Conservation (phyloP, 2,888 invertebrate species). For the Drosophila diplacantha region DNA sequence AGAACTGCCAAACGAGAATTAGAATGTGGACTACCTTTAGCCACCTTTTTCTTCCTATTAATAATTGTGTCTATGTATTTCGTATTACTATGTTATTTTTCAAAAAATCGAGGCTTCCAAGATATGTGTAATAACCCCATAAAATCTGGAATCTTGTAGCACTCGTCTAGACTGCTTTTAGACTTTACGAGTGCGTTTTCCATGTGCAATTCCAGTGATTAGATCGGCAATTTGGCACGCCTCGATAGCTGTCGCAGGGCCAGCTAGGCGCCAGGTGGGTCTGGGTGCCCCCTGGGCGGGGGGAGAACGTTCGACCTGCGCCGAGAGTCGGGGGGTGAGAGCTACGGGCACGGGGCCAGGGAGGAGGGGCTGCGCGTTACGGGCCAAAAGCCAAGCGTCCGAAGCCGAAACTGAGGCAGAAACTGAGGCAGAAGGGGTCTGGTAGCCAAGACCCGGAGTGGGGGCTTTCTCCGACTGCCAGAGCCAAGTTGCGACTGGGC, state of each 20-base stretch:
- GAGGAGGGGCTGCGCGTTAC: slow-evolving; percentile 50
- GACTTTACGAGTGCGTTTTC: not conserved
- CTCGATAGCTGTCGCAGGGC: slow-evolving; percentile 70
- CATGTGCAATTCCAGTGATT: slow-evolving; percentile 50
- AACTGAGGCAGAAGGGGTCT: not conserved
- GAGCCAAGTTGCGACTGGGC: slow-evolving; percentile 17
- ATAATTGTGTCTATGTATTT: too few species aligned
- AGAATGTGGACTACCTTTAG: too few species aligned
- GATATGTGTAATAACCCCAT: too few species aligned
- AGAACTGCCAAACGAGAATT: too few species aligned
- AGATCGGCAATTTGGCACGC: slow-evolving; percentile 72
- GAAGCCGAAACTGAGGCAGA: slow-evolving; percentile 30
- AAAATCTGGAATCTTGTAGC: not conserved
- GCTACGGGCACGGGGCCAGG: not conserved
- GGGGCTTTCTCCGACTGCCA: slow-evolving; percentile 51
- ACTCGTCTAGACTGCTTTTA: not conserved
- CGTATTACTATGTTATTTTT: too few species aligned
- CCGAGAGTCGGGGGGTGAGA: slow-evolving; percentile 3
- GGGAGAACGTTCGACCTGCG: slow-evolving; percentile 46
- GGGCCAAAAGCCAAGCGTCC: slow-evolving; percentile 62
- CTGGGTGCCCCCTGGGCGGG: not conserved
- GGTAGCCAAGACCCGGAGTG: slow-evolving; percentile 1
- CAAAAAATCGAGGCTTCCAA: too few species aligned
- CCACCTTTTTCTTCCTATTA: too few species aligned
- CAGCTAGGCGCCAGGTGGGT: slow-evolving; percentile 35